Conservation (phyloP, 1,140 invertebrate genomes). For the Aphis craccivora region DNA sequence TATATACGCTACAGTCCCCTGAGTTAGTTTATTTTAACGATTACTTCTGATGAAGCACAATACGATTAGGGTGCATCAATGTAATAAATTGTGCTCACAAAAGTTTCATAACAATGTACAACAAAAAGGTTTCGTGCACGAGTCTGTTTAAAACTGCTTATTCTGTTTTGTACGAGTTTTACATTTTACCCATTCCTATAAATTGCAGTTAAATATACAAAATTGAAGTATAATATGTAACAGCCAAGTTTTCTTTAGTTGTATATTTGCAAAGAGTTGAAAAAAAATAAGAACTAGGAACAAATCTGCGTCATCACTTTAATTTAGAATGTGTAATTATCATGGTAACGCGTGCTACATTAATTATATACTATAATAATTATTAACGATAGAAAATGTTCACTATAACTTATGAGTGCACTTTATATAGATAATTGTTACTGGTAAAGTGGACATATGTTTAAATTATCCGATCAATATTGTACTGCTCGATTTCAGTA, state of each 20-base stretch:
- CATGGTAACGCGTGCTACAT: background rate
- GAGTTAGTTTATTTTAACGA: too few species aligned
- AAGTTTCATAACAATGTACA: background rate
- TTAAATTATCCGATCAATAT: background rate
- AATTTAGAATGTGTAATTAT: background rate
- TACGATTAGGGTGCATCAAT: too few species aligned
- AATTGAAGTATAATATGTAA: background rate
- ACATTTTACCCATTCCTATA: background rate
- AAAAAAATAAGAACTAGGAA: background rate
- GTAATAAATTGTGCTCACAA: too few species aligned
- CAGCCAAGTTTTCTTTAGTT: background rate
- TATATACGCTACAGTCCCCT: too few species aligned
- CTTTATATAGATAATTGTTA: background rate
- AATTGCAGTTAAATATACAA: background rate
- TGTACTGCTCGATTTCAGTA: background rate
- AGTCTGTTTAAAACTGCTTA: background rate
- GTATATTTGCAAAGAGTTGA: background rate
- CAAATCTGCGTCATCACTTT: background rate
- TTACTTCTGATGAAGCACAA: too few species aligned
- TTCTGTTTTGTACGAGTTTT: background rate
- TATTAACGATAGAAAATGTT: background rate
- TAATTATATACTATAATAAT: background rate
- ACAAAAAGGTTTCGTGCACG: background rate
- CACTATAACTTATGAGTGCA: background rate
- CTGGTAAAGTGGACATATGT: background rate